Conservation (phyloP, 1,140 invertebrate genomes). For the Pseudoatta argentina region DNA sequence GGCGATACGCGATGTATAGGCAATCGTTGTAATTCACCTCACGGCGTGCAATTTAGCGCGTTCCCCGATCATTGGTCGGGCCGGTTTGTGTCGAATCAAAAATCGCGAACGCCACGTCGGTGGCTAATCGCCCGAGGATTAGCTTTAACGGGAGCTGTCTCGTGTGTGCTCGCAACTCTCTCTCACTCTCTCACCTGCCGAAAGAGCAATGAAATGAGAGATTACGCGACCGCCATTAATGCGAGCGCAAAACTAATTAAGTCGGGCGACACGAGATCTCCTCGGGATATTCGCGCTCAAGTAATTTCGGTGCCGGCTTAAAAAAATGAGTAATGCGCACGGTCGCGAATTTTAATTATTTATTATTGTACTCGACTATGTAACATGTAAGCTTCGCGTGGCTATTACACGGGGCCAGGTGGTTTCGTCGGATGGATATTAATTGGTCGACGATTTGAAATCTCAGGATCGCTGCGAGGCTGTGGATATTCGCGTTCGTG, state of each 20-base stretch:
- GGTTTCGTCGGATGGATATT: constrained; percentile 68
- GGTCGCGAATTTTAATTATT: constrained; percentile 78
- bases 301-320: constrained; percentile 69
- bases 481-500: constrained; percentile 49
- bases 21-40: constrained; percentile 53
- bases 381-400: constrained; percentile 29
- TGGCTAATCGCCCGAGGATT: constrained; percentile 64
- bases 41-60: constrained; percentile 64
- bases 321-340: constrained; percentile 30
- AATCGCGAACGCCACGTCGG: constrained; percentile 56
- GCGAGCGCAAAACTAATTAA: constrained; percentile 82
- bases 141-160: constrained; percentile 51
- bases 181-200: constrained; percentile 73
- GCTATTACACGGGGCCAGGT: constrained; percentile 59
- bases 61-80: constrained; percentile 34
- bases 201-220: constrained; percentile 77
- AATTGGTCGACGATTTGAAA: constrained; percentile 66
- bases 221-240: constrained; percentile 77
- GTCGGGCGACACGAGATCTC: constrained; percentile 79
- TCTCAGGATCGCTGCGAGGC: constrained; percentile 49
- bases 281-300: constrained; percentile 76
- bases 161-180: neutral
- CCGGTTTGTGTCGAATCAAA: constrained; percentile 57
- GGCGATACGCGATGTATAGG: constrained; percentile 4
- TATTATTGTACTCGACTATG: constrained; percentile 74